Conservation (phyloP, 2,888 invertebrate species). For the Sycophila texana region DNA sequence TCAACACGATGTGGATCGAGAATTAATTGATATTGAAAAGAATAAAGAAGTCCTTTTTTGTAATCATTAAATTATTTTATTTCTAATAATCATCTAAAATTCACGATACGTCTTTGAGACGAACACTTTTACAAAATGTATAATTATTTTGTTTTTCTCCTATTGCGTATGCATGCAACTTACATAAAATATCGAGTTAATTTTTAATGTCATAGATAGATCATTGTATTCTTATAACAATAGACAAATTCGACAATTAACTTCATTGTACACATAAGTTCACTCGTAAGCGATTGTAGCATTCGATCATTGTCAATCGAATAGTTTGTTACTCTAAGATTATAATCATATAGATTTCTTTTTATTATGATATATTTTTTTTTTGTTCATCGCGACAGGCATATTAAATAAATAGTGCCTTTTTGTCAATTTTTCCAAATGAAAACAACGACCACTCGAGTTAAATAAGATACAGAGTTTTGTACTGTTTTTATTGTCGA, state of each 20-base stretch:
- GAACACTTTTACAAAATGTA: slow-evolving; percentile 14
- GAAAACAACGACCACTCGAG: no score
- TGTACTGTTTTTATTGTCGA: no score
- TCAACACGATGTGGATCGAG: no score
- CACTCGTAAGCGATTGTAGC: slow-evolving; percentile 19
- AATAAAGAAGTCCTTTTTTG: no score
- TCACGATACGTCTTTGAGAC: neutral
- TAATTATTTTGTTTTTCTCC: neutral
- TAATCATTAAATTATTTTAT: neutral
- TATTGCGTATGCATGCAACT: slow-evolving; percentile 1
- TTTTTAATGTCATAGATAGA: slow-evolving; percentile 1
- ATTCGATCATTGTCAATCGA: neutral
- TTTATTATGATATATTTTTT: no score
- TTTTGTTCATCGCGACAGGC: no score
- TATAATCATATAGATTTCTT: no score
- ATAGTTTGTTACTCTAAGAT: no score
- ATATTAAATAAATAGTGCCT: no score
- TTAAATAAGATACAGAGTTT: no score
- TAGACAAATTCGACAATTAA: slow-evolving; percentile 25
- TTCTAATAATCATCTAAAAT: neutral
- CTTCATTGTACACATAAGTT: slow-evolving; percentile 35
- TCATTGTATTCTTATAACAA: slow-evolving; percentile 10
- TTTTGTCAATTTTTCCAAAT: no score
- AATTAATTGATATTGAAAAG: no score
- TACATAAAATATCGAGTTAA: slow-evolving; percentile 15